phyloP scores from a whole-genome alignment of 2,113 vertebrate genomes.

The Boleophthalmus pectinirostris region DNA sequence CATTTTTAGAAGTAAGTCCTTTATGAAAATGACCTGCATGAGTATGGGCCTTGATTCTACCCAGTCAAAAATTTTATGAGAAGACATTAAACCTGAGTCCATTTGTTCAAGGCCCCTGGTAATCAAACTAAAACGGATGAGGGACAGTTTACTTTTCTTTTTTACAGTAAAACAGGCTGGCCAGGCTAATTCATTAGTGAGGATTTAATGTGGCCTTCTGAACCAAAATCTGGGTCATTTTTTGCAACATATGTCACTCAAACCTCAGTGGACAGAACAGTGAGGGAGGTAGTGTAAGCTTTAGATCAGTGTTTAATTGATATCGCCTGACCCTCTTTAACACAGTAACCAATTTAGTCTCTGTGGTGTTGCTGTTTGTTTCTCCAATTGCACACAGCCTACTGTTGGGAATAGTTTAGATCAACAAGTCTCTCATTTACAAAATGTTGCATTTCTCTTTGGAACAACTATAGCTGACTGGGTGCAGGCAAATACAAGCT shows the following conservation, averaged over 20 bases:
- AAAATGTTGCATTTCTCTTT: neutral
- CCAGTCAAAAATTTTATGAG: neutral
- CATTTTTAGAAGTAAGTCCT: too few species aligned
- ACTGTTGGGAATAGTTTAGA: neutral
- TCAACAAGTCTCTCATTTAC: constrained; percentile 2
- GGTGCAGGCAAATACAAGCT: neutral
- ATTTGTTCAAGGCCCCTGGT: neutral
- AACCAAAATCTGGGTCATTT: constrained; percentile 7
- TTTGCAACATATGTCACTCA: neutral
- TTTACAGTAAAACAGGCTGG: neutral
- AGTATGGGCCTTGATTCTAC: neutral
- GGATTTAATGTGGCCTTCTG: neutral
- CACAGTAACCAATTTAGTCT: neutral
- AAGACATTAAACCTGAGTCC: neutral
- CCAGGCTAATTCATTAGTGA: neutral
- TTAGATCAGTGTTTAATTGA: neutral
- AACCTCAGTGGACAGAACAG: neutral
- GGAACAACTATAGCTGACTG: neutral
- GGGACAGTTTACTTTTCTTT: neutral
- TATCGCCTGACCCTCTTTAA: neutral
- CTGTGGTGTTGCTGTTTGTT: constrained; percentile 1
- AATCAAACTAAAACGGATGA: neutral
- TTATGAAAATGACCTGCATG: too few species aligned
- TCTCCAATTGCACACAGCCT: neutral
- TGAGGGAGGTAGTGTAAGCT: neutral